Evolutionary conservation across 1,140 invertebrate genomes (phyloP).

Genomic region (Brachionus sp.): DNA sequence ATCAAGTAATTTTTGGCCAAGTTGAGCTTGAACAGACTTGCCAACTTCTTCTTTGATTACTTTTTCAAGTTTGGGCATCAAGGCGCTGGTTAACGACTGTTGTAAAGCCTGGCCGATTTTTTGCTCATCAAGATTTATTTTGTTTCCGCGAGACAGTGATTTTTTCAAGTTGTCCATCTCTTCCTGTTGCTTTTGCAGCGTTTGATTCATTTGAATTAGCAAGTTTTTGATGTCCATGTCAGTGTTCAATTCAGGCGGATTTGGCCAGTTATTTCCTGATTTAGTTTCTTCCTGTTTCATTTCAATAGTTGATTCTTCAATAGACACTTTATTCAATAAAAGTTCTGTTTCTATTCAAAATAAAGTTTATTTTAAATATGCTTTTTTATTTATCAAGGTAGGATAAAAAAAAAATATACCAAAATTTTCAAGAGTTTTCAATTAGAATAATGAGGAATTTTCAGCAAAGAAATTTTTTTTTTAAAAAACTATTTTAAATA

Average conservation of each 20-base stretch:
- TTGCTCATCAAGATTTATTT: conserved; percentile 47
- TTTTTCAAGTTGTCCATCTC: conserved; percentile 13
- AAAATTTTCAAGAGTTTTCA: too few relatives aligned
- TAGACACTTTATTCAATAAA: neutral
- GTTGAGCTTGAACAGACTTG: conserved; percentile 52
- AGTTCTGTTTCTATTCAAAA: neutral
- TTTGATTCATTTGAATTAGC: conserved; percentile 19
- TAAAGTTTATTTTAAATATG: neutral
- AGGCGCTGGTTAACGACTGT: conserved; percentile 51
- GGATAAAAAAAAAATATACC: too few relatives aligned
- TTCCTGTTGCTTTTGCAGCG: neutral
- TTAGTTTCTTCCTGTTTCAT: neutral
- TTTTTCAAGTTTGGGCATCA: conserved; percentile 54
- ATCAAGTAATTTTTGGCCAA: conserved; percentile 63
- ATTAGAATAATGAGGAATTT: too few relatives aligned
- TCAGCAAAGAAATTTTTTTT: too few relatives aligned
- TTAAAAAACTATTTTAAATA: too few relatives aligned
- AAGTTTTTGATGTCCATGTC: conserved; percentile 1
- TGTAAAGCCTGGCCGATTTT: conserved; percentile 50
- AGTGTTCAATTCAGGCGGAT: conserved; percentile 3
- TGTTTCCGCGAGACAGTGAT: neutral
- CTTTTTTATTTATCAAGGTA: neutral
- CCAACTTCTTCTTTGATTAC: conserved; percentile 51
- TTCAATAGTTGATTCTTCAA: neutral
- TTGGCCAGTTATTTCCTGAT: neutral